Percentiles rank a stretch among this genome's conserved stretches.
phyloP scores from a whole-genome alignment of 2,113 vertebrate species.

The Mus musculus region GRCm39 chr17:52572001-52572500 shows the following conservation, averaged over 20 bases:
- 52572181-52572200: neutral
- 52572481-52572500: neutral
- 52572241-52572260: neutral
- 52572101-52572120: constrained; percentile 31
- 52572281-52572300: constrained; percentile 36
- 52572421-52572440: neutral
- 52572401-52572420: neutral
- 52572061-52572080: constrained; percentile 56
- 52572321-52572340: neutral
- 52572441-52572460: neutral
- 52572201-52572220: neutral
- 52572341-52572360: neutral
- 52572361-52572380: constrained; percentile 2
- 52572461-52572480: neutral
- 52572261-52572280: constrained; percentile 31
- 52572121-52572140: neutral
- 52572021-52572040: constrained; percentile 7
- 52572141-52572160: neutral
- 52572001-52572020: neutral
- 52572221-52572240: neutral
- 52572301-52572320: constrained; percentile 9
- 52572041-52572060: constrained; percentile 34
- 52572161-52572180: neutral
- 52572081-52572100: neutral
- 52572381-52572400: neutral